Base-by-base conservation (phyloP, 2,113 vertebrate species). In the Odocoileus hemionus region DNA sequence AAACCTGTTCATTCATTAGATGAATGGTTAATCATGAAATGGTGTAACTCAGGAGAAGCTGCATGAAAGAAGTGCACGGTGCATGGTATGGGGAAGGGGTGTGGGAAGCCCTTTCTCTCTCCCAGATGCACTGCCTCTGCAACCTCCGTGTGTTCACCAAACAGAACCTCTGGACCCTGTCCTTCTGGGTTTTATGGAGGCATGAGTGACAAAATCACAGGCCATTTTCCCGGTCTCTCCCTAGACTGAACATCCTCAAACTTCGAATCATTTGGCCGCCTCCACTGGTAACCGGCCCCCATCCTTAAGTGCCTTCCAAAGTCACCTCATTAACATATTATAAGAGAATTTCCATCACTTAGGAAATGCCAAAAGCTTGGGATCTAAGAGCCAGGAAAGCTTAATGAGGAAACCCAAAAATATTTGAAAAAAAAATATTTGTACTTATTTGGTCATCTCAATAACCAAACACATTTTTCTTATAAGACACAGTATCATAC, bases 91-190 rank as follows among this genome's bases (percentile, higher is more conserved):
- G 79, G 11, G 2, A n/a, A 52, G 21, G 3, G 50, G 19, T 82
- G 33, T 54, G 12, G 19, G 33, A n/a, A 16, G 7, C 6, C 50
- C 17, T n/a, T 54, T 33, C 1, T 13, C 33, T 54, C 79, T 7
- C n/a, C 30, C 19, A 82, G 50, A 33, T n/a, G 11, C 50, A 25
- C 19, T 30, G 6, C 79, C 11, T 12, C 33, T 0, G 3, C 33
- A 54, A 82, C 50, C 33, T 82, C 19, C 2, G 0, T 36, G 79
- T 36, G 11, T 36, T 82, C 79, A 54, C 33, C 30, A 82, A 23
- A 19, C 19, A 2, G 33, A 54, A 82, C 36, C 50, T 25, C 33
- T 13, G 21, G 17, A 82, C 11, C 33, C 19, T 82, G 30, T 36
- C 50, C 11, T 82, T 82, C 6, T n/a, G 79, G 33, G 50, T 23